Evolutionary conservation across 2,888 invertebrate species (phyloP).

Genomic region (Disparrhopalites patrizii): DNA sequence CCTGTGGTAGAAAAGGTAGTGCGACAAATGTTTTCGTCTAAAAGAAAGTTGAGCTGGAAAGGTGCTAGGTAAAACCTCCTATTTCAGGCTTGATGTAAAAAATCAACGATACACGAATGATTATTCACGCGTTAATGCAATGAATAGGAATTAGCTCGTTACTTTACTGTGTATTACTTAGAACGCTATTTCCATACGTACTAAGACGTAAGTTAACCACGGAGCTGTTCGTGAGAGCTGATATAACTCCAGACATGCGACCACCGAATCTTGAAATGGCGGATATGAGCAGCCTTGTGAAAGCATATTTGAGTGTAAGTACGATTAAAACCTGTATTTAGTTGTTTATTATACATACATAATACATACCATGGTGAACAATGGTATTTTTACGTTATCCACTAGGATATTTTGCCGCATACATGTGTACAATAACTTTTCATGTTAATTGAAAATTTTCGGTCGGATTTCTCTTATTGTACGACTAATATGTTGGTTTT

Average conservation of each 20-base stretch:
- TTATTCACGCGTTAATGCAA: neutral
- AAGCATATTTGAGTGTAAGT: constrained; percentile 64
- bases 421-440: too few relatives aligned
- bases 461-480: too few relatives aligned
- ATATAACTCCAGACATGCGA: constrained; percentile 65
- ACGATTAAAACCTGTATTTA: too few relatives aligned
- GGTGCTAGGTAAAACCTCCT: constrained; percentile 63
- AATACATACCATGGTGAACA: too few relatives aligned
- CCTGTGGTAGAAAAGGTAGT: constrained; percentile 82
- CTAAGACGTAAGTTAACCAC: constrained; percentile 62
- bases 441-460: too few relatives aligned
- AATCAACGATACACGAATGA: neutral
- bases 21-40: constrained; percentile 78
- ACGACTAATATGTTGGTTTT: neutral
- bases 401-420: too few relatives aligned
- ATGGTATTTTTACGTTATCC: too few relatives aligned
- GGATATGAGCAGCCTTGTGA: constrained; percentile 72
- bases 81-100: too few relatives aligned
- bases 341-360: too few relatives aligned
- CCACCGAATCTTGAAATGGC: constrained; percentile 71
- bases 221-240: constrained; percentile 66
- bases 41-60: constrained; percentile 74
- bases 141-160: neutral
- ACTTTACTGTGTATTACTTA: constrained; percentile 44
- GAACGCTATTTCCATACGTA: constrained; percentile 71